Conservation (phyloP, 2,113 vertebrate species). For the Engraulis encrasicolus region DNA sequence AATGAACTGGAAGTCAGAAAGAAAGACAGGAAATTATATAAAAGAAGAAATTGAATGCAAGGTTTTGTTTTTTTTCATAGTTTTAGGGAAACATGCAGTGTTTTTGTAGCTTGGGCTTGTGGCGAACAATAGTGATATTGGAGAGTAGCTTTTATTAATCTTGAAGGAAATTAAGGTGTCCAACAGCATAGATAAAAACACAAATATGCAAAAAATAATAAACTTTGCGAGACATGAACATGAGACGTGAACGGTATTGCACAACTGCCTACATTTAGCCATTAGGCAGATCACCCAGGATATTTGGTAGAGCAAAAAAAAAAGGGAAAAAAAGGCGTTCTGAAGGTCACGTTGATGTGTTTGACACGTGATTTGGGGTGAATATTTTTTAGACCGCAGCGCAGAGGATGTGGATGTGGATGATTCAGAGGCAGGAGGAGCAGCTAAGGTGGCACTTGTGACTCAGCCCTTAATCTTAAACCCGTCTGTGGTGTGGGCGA, state of each 20-base stretch:
- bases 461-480: not conserved
- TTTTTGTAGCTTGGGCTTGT: not conserved
- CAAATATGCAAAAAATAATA: too few relatives aligned
- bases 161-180: too few relatives aligned
- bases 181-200: too few relatives aligned
- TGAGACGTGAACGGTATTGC: too few relatives aligned
- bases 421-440: slow-evolving; percentile 19
- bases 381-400: slow-evolving; percentile 7
- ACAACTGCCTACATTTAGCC: too few relatives aligned
- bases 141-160: too few relatives aligned
- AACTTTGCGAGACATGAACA: too few relatives aligned
- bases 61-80: not conserved
- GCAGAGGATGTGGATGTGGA: not conserved
- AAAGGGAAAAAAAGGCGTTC: not conserved
- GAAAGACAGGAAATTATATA: too few relatives aligned
- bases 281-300: too few relatives aligned
- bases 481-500: not conserved
- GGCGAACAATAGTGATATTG: not conserved
- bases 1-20: not conserved
- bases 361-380: not conserved
- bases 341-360: not conserved
- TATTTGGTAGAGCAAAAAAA: not conserved
- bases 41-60: not conserved
- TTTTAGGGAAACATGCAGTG: not conserved
- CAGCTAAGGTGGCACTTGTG: not conserved